A percentile compares a stretch with the other conserved stretches of the same genome.
phyloP scores from a whole-genome alignment of 2,113 vertebrate genomes.

The rat (Rattus norvegicus) region GRCr8 NC_086020.1:160481501-160482000 shows the following conservation, averaged over 20 bases:
- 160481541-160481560: not conserved
- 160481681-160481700: not conserved
- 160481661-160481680: not conserved
- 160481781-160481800: not conserved
- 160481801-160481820: not conserved
- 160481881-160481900: not conserved
- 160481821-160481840: not conserved
- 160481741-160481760: not conserved
- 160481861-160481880: not conserved
- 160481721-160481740: not conserved
- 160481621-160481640: not conserved
- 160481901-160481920: not conserved
- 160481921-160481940: not conserved
- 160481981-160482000: too few species aligned
- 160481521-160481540: not conserved
- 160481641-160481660: not conserved
- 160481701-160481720: not conserved
- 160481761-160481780: not conserved
- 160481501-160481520: not conserved
- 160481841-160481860: not conserved
- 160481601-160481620: not conserved
- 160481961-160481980: not conserved
- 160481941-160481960: too few species aligned
- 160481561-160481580: not conserved
- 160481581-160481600: not conserved